A percentile compares a stretch with the other conserved stretches of the same genome.
Evolutionary conservation across 2,113 vertebrate species (phyloP).

Genomic region (Callaeas wilsoni): DNA sequence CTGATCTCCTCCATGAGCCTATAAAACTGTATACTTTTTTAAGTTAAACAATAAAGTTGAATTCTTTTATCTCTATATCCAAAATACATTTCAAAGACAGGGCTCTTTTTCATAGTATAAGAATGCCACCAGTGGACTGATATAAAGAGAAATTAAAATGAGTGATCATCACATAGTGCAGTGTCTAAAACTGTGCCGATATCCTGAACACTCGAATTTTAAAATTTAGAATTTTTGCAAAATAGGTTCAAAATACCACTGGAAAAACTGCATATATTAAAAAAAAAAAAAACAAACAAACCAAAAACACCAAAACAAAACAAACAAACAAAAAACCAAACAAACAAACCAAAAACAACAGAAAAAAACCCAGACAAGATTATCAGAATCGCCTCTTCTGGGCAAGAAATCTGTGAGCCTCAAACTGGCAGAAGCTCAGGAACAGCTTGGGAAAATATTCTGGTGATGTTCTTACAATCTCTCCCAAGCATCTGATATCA

Average conservation of each 20-base stretch:
- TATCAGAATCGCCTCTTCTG: background rate
- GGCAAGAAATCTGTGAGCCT: background rate
- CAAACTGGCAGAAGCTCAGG: background rate
- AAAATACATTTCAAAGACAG: background rate
- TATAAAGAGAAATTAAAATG: background rate
- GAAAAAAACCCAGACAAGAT: background rate
- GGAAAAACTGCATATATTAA: background rate
- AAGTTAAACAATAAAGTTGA: background rate
- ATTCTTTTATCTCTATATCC: too few relatives aligned
- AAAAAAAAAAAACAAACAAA: too few relatives aligned
- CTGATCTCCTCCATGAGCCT: background rate
- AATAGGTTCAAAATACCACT: background rate
- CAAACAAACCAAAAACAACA: too few relatives aligned
- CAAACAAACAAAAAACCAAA: too few relatives aligned
- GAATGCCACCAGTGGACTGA: background rate
- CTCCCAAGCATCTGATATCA: background rate
- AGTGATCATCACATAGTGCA: background rate
- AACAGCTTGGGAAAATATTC: background rate
- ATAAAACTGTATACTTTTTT: background rate
- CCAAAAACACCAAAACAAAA: too few relatives aligned
- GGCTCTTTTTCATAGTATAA: background rate
- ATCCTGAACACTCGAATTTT: background rate
- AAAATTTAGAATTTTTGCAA: background rate
- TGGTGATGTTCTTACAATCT: background rate
- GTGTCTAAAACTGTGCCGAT: background rate